Percentiles rank a stretch among this genome's conserved stretches.
Conservation (phyloP, 35 echinoderm and acorn worm species). For the Hemicentrotus pulcherrimus region DNA sequence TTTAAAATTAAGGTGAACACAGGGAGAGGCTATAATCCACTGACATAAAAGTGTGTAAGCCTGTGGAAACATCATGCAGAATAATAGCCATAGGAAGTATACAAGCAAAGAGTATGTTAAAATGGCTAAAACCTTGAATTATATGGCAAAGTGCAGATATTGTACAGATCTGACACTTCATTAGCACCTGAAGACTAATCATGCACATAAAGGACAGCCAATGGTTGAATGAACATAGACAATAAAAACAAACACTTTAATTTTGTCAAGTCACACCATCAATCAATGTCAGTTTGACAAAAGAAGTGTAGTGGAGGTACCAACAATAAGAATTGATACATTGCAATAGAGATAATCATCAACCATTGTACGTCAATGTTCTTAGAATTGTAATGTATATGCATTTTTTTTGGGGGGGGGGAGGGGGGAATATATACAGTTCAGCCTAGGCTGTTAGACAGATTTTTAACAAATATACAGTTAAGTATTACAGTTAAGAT, state of each 20-base stretch:
- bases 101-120: too few species aligned
- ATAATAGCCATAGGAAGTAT: too few species aligned
- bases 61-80: not conserved
- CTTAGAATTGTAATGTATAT: too few species aligned
- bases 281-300: not conserved
- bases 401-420: too few species aligned
- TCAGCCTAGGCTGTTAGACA: too few species aligned
- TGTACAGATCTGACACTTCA: not conserved
- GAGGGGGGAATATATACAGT: too few species aligned
- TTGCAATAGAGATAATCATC: not conserved
- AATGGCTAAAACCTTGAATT: not conserved
- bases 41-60: too few species aligned
- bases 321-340: not conserved
- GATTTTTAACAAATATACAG: too few species aligned
- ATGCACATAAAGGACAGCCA: not conserved
- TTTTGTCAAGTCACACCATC: not conserved
- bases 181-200: not conserved
- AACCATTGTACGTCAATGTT: too few species aligned
- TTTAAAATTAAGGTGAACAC: too few species aligned
- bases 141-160: not conserved
- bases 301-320: not conserved
- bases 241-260: not conserved
- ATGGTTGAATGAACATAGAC: not conserved
- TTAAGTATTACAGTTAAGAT: too few species aligned
- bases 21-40: too few species aligned